A percentile compares a stretch with the other conserved stretches of the same genome.
Conservation (phyloP, 2,113 vertebrate genomes). For the Ptilorrhoa leucosticta region DNA sequence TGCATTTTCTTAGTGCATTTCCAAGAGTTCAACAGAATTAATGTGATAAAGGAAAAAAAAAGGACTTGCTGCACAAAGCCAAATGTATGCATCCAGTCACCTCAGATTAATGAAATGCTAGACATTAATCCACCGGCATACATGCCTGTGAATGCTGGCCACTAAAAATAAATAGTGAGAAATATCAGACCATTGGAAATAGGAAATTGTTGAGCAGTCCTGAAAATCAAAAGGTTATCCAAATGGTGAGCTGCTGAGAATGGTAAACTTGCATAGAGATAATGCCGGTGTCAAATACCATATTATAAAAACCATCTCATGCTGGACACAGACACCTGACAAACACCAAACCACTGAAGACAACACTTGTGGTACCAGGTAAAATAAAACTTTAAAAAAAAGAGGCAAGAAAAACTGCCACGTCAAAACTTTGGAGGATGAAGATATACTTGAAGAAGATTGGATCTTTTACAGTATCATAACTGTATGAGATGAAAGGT, state of each 20-base stretch:
- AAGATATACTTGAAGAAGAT: background rate
- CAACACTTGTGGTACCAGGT: background rate
- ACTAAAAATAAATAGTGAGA: conserved; percentile 1
- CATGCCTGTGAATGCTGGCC: background rate
- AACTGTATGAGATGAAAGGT: background rate
- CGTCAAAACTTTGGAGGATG: background rate
- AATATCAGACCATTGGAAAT: background rate
- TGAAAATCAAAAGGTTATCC: background rate
- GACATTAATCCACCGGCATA: background rate
- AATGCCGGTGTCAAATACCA: background rate
- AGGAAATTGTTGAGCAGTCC: background rate
- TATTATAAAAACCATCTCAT: background rate
- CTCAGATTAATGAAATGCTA: background rate
- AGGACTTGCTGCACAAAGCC: background rate
- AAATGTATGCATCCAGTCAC: background rate
- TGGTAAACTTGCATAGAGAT: background rate
- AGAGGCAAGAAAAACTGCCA: background rate
- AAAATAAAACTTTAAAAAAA: background rate
- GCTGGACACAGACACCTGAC: background rate
- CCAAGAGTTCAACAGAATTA: background rate
- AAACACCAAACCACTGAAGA: background rate
- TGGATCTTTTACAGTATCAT: background rate
- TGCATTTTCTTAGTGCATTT: background rate
- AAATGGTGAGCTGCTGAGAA: background rate
- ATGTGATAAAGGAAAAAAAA: background rate